Base-by-base conservation (phyloP, 2,797 vertebrate genomes). In the Argentina silus region DNA sequence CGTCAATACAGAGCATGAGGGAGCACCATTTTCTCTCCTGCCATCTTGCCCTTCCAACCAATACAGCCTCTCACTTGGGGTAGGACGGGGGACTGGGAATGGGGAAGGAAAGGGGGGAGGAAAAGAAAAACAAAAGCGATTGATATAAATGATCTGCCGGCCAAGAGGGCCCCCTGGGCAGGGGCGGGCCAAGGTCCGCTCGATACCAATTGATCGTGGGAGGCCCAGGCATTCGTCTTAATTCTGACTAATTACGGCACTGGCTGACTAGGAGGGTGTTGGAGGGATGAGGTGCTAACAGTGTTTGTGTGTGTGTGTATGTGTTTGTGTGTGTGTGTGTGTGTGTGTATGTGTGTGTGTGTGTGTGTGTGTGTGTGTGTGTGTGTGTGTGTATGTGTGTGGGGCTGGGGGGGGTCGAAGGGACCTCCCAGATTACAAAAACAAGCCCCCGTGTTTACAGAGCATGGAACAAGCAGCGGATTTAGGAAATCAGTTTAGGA, bases 161-260 rank as follows among this genome's bases (percentile, higher is more conserved):
- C 83, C 76, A 2, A 76, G 79, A 85, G 89, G 86, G 84, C 85
- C 88, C 89, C 80, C 73, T 75, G 85, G 87, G 90, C 87, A 70
- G 87, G 83, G 86, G 81, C 78, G 76, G 86, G 88, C 84, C 86
- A 86, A 88, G 90, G 88, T 91, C 87, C 78, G 90, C 85, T 94
- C 92, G 75, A 94, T 94, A 91, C 80, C 88, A 90, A 93, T 94
- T 92, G 92, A 94, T 93, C 82, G 89, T 78, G 84, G 87, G 89
- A 92, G 91, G 92, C 86, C 89, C 83, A 90, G 88, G 87, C 92
- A 94, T 94, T 94, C 80, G 88, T 94, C 93, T 94, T 93, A 93
- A 95, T 94, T 94, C 89, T 79, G 85, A 91, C 92, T 94, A 94
- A 95, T 94, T 94, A 93, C 88, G 89, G 89, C 82, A 74, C 79